Percentiles rank a stretch among this genome's conserved stretches.
phyloP scores from a whole-genome alignment of 2,113 vertebrate species.

The Bubalus kerabau region DNA sequence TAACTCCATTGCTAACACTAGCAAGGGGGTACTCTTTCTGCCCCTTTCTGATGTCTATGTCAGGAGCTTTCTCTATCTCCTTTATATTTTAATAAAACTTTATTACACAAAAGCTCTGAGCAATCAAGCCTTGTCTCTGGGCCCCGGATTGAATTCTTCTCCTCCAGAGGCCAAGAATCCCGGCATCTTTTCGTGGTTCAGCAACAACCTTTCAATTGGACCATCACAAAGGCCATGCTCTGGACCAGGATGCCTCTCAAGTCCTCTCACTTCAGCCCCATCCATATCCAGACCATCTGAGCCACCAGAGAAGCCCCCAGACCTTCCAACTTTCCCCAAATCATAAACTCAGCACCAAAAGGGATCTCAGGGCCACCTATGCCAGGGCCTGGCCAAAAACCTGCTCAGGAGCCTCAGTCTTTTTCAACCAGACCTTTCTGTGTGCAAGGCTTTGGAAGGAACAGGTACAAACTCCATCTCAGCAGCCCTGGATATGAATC shows the following conservation, averaged over 20 bases:
- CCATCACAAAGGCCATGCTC: background rate
- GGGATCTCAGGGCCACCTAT: background rate
- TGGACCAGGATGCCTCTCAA: background rate
- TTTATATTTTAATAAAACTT: too few relatives aligned
- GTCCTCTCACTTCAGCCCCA: background rate
- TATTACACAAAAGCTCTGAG: too few relatives aligned
- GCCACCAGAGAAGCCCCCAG: background rate
- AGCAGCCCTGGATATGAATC: background rate
- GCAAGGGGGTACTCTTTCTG: too few relatives aligned
- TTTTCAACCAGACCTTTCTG: background rate
- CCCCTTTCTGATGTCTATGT: too few relatives aligned
- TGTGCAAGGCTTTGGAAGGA: background rate
- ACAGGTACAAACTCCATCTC: background rate
- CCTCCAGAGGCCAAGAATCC: too few relatives aligned
- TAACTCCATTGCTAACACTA: too few relatives aligned
- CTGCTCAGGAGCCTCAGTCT: background rate
- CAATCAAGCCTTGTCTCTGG: too few relatives aligned
- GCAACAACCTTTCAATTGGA: too few relatives aligned
- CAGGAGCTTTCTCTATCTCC: too few relatives aligned
- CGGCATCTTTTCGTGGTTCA: too few relatives aligned
- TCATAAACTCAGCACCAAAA: background rate
- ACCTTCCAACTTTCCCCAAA: background rate
- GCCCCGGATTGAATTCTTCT: too few relatives aligned
- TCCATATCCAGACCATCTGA: background rate
- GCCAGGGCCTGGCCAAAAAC: background rate